phyloP scores from a whole-genome alignment of 2,113 vertebrate genomes.

The Phyllostomus hastatus region DNA sequence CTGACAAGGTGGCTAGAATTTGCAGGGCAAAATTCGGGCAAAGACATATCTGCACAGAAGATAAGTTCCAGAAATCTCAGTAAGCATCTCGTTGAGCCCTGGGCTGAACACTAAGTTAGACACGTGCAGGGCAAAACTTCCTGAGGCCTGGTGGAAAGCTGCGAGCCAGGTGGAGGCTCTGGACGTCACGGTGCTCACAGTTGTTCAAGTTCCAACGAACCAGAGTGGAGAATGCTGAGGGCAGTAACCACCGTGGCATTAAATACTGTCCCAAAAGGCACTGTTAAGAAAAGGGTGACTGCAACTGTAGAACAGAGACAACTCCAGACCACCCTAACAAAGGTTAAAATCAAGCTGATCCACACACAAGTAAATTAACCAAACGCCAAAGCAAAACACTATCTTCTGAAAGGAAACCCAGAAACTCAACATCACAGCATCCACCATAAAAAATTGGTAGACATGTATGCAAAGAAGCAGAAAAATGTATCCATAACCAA shows the following conservation, averaged over 20 bases:
- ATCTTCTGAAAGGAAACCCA: not conserved
- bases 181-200: not conserved
- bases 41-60: not conserved
- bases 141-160: not conserved
- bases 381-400: conserved; percentile 5
- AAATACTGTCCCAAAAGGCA: not conserved
- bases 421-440: not conserved
- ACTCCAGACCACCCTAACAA: not conserved
- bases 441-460: not conserved
- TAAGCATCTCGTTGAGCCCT: not conserved
- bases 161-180: not conserved
- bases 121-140: not conserved
- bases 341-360: conserved; percentile 17
- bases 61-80: not conserved
- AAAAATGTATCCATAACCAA: not conserved
- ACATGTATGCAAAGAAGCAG: not conserved
- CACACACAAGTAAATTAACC: not conserved
- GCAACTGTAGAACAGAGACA: not conserved
- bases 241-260: not conserved
- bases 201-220: not conserved
- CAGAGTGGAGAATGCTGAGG: not conserved
- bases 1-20: not conserved
- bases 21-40: not conserved
- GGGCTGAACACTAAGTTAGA: not conserved
- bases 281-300: not conserved